These are phyloP conservation scores for Rosalia funebris DNA, from an alignment of 2,888 invertebrate genomes.

Conservation along the genomic window DNA sequence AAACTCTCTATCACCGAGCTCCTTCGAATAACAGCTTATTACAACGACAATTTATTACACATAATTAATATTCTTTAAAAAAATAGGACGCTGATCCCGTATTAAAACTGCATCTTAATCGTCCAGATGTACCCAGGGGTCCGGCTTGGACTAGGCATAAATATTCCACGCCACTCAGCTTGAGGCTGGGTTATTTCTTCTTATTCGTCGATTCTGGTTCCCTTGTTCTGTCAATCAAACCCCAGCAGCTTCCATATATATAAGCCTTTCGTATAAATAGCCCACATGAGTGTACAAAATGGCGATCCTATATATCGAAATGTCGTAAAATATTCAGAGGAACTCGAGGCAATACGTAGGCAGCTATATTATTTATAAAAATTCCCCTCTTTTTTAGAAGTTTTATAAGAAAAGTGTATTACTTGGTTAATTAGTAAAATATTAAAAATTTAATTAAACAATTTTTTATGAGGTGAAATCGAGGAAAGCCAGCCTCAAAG, in stretches of 20 bases:
- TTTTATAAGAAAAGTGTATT: too few species aligned
- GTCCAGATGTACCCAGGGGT: not conserved
- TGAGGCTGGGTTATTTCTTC: conserved; percentile 43
- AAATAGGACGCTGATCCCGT: not conserved
- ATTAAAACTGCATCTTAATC: not conserved
- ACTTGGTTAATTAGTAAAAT: too few species aligned
- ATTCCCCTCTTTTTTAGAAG: too few species aligned
- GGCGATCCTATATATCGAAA: conserved; percentile 16
- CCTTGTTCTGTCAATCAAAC: conserved; percentile 58
- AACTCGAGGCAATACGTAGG: too few species aligned
- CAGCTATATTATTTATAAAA: too few species aligned
- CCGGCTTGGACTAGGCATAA: conserved; percentile 18
- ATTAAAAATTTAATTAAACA: too few species aligned
- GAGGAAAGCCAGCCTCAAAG: too few species aligned
- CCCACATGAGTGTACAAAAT: conserved; percentile 18
- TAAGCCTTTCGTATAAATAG: conserved; percentile 21
- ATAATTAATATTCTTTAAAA: not conserved
- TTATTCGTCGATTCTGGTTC: conserved; percentile 57
- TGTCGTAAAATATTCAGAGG: not conserved
- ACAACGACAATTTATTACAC: too few species aligned
- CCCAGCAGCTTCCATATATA: conserved; percentile 11
- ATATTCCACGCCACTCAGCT: conserved; percentile 35
- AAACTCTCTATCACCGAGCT: not conserved
- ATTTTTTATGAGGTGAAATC: too few species aligned
- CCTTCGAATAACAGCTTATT: too few species aligned